Conservation (phyloP, 2,888 invertebrate genomes). For the Falcaria lacertinaria region DNA sequence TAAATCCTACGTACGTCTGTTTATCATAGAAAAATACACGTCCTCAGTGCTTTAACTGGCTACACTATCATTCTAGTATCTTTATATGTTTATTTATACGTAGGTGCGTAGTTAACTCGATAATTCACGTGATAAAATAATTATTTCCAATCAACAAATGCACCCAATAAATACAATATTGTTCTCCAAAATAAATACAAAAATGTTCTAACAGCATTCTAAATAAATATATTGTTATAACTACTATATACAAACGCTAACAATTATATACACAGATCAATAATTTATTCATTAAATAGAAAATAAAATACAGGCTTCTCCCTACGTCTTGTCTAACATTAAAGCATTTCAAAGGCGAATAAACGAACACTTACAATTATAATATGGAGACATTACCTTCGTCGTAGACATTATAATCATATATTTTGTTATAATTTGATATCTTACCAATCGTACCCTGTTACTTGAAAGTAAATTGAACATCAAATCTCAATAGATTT, state of each 20-base stretch:
- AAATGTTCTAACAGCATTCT: slow-evolving; percentile 30
- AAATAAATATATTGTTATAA: slow-evolving; percentile 59
- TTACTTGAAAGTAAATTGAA: too few species aligned
- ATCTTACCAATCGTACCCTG: too few species aligned
- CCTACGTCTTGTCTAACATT: slow-evolving; percentile 63
- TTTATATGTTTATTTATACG: slow-evolving; percentile 24
- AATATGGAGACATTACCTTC: slow-evolving; percentile 29
- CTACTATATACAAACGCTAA: slow-evolving; percentile 72
- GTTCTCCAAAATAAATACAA: slow-evolving; percentile 44
- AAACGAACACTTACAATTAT: slow-evolving; percentile 58
- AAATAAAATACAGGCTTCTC: slow-evolving; percentile 42
- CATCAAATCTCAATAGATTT: too few species aligned
- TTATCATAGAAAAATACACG: slow-evolving; percentile 77
- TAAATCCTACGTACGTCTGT: slow-evolving; percentile 48
- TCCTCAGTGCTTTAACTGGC: slow-evolving; percentile 69
- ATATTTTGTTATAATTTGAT: slow-evolving; percentile 2
- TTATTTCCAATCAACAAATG: slow-evolving; percentile 39
- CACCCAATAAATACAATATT: slow-evolving; percentile 39
- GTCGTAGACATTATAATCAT: slow-evolving; percentile 5
- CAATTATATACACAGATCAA: slow-evolving; percentile 75
- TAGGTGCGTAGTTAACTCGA: slow-evolving; percentile 46
- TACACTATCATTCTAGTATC: slow-evolving; percentile 38
- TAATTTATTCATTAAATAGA: slow-evolving; percentile 45
- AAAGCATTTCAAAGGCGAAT: slow-evolving; percentile 76
- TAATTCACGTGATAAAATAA: slow-evolving; percentile 3